Evolutionary conservation across 2,888 invertebrate species (phyloP).

Genomic region (Thecophora atra): DNA sequence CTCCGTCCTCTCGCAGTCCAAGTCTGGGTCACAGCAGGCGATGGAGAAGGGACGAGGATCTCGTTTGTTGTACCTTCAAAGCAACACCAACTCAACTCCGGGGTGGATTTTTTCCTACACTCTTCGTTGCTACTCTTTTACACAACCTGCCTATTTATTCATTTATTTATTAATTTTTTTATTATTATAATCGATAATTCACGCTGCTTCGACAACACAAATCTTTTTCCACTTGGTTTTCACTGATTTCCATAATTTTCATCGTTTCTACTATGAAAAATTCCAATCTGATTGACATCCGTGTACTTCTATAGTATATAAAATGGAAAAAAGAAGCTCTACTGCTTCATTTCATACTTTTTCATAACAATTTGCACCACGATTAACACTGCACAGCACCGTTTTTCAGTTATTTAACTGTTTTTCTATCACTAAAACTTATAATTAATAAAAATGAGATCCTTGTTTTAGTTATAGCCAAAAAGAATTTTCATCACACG

Average conservation of each 20-base stretch:
- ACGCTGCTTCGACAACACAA: neutral
- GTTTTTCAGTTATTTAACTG: neutral
- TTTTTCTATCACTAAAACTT: neutral
- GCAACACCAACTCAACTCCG: neutral
- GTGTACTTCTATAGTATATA: neutral
- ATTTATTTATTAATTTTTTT: neutral
- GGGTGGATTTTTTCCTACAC: neutral
- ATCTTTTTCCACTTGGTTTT: neutral
- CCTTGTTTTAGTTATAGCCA: conserved; percentile 20
- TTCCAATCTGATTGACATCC: neutral
- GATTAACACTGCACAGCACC: neutral
- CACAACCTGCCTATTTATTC: neutral
- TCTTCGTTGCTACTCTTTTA: neutral
- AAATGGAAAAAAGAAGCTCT: neutral
- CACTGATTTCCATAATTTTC: neutral
- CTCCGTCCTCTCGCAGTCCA: neutral
- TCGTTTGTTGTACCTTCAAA: neutral
- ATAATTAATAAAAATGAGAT: neutral
- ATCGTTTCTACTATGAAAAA: neutral
- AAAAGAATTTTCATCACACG: conserved; percentile 28
- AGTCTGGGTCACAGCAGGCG: neutral
- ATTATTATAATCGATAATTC: neutral
- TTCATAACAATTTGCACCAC: neutral
- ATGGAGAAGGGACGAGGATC: neutral
- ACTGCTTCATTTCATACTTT: conserved; percentile 19